Evolutionary conservation across 2,113 vertebrate genomes (phyloP), one percentile per base, ranked within the genome.

Genomic region (Indicator indicator): DNA sequence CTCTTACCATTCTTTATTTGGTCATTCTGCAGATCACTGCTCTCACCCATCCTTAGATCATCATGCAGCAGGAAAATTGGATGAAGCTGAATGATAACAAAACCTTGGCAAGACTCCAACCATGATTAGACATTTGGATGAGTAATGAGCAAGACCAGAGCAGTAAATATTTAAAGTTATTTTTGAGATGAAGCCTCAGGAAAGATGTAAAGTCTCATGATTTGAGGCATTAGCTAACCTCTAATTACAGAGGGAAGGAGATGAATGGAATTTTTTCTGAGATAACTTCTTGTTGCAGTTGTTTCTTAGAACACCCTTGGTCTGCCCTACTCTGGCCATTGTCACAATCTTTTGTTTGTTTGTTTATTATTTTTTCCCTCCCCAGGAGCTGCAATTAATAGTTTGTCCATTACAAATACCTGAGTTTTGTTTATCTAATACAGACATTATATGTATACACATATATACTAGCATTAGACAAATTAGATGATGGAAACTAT

Each of bases 231-330:
- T 86, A 96, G 76, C 83, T 90, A 88, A 83, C 46, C 64, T 68
- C 88, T 88, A 88, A 91, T 91, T 95, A 62, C 75, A 88, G 50
- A 85, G 56, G 12, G 52, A 93, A 83, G 44, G 55, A 78, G 68
- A 91, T 85, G 85, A 96, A 95, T 93, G 82, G 91, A 95, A 95
- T 95, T 38, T 89, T 88, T 71, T 74, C 78, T 60, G 48, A 93
- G 93, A 95, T 93, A 63, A 94, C 78, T 89, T 65, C 85, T 80
- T 88, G 54, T 54, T 83, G 56, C 56, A 86, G 71, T 42, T 42
- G 38, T 93, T 96, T 94, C 72, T 91, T 89, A 89, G 93, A 95
- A 93, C 74, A 78, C 32, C 81, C 86, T 62, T 26, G 3, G 46
- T 85, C 74, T 1, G 1, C 32, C 33, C 28, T 1, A 4, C 20